A percentile compares a stretch with the other conserved stretches of the same genome.
Evolutionary conservation across 1,140 invertebrate species (phyloP).

Genomic region (Microplitis demolitor): DNA sequence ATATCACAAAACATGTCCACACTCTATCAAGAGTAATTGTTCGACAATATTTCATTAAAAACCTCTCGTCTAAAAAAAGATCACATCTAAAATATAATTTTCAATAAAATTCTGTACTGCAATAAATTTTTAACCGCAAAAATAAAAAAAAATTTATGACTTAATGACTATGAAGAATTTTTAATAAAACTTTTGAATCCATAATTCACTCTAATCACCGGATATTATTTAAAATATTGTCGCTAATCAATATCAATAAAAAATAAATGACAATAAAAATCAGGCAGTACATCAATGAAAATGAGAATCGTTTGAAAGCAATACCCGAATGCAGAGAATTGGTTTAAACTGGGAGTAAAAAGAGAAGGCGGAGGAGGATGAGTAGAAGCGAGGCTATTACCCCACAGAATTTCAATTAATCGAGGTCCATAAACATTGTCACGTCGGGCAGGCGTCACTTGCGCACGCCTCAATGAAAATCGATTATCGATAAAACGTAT

Average conservation of each 20-base stretch:
- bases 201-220: neutral
- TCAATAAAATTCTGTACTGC: no score
- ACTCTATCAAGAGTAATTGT: no score
- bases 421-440: constrained; percentile 25
- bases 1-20: neutral
- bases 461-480: constrained; percentile 21
- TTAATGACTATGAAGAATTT: no score
- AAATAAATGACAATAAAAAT: neutral
- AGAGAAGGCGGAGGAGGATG: neutral
- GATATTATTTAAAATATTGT: no score
- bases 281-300: neutral
- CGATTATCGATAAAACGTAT: constrained; percentile 20
- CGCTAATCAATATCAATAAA: no score
- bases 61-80: no score
- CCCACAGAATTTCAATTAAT: constrained; percentile 23
- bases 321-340: neutral
- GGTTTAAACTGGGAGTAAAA: neutral
- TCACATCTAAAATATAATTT: no score
- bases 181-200: no score
- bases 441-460: constrained; percentile 13
- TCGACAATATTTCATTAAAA: no score
- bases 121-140: no score
- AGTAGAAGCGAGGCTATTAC: neutral
- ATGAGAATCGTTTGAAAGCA: constrained; percentile 4
- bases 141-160: no score